Evolutionary conservation across 2,113 vertebrate species (phyloP).

Genomic region (Nannospalax galili): DNA sequence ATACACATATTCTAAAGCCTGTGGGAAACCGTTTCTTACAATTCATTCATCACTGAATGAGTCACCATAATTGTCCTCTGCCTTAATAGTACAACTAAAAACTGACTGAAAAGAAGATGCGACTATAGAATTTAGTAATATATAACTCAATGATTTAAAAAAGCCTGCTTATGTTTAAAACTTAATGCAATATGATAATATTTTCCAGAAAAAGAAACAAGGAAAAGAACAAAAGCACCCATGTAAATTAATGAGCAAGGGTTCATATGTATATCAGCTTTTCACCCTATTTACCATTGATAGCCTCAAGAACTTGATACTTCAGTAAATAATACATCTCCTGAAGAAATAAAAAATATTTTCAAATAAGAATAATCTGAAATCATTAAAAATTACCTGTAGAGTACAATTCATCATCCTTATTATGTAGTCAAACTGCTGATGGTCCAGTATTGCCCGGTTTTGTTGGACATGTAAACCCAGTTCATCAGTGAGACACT

Average conservation of each 20-base stretch:
- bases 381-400: slow-evolving; percentile 89
- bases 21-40: neutral
- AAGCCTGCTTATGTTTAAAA: slow-evolving; percentile 1
- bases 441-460: slow-evolving; percentile 96
- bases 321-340: slow-evolving; percentile 14
- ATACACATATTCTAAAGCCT: slow-evolving; percentile 23
- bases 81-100: slow-evolving; percentile 32
- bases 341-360: slow-evolving; percentile 1
- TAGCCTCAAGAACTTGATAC: neutral
- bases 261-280: neutral
- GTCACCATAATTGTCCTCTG: neutral
- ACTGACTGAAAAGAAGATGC: neutral
- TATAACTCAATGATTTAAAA: slow-evolving; percentile 43
- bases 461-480: slow-evolving; percentile 96
- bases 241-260: neutral
- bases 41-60: slow-evolving; percentile 40
- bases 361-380: neutral
- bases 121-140: neutral
- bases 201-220: slow-evolving; percentile 30
- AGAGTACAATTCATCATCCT: slow-evolving; percentile 99
- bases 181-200: slow-evolving; percentile 47
- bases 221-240: slow-evolving; percentile 40
- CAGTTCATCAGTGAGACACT: slow-evolving; percentile 95
- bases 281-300: slow-evolving; percentile 27
- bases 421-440: slow-evolving; percentile 97